Evolutionary conservation across 2,113 vertebrate genomes (phyloP).

Genomic region (Sardina pilchardus): DNA sequence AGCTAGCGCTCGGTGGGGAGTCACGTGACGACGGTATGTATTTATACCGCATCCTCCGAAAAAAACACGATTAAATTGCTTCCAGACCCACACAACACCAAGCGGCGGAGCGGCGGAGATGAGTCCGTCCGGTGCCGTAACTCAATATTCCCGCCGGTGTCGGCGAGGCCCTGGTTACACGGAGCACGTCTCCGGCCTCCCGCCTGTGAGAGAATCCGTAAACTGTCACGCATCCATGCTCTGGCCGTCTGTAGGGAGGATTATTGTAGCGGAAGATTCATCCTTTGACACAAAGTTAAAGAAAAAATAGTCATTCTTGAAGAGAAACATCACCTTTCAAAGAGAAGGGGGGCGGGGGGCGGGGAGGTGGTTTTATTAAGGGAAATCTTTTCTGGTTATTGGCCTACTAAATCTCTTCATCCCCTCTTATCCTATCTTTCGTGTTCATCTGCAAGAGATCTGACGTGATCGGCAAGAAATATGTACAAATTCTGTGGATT

Average conservation of each 20-base stretch:
- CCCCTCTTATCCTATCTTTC: not conserved
- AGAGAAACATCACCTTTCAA: not conserved
- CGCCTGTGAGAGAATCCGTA: not conserved
- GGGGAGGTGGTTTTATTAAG: too few relatives aligned
- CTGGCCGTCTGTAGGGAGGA: not conserved
- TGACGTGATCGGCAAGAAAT: not conserved
- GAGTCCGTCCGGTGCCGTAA: constrained; percentile 11
- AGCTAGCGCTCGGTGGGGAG: too few relatives aligned
- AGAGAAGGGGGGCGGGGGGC: too few relatives aligned
- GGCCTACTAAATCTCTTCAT: not conserved
- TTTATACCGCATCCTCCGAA: not conserved
- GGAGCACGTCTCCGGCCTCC: not conserved
- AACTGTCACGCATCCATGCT: constrained; percentile 1
- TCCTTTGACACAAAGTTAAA: not conserved
- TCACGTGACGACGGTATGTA: not conserved
- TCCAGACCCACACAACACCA: constrained; percentile 24
- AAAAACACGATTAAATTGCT: constrained; percentile 28
- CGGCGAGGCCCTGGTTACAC: not conserved
- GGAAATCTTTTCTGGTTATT: not conserved
- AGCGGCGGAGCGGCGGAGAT: not conserved
- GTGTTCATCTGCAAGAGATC: not conserved
- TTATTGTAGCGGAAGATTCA: not conserved
- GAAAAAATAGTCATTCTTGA: not conserved
- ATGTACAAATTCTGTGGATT: not conserved
- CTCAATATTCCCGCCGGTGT: constrained; percentile 21